Evolutionary conservation across 2,888 invertebrate species (phyloP), one percentile per base, ranked within the genome.

Genomic region (Sipunculus nudus): DNA sequence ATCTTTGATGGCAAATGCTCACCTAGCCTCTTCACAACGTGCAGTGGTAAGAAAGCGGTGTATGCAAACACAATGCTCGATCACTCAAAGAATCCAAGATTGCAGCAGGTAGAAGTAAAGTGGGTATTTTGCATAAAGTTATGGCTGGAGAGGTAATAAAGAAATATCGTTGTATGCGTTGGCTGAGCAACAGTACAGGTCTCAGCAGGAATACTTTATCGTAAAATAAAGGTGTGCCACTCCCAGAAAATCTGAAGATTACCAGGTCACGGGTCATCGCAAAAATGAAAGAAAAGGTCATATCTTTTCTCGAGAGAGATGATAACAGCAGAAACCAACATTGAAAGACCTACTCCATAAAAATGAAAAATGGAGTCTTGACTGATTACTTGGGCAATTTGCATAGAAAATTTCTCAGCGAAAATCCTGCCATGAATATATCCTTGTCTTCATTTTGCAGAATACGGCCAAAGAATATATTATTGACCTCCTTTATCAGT

Each of bases 361-460:
- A 65, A 41, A 53, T 59, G 28, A 57, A 48, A 19, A 60, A 43
- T 1, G 35, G 25, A 43, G 25, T 67, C 1, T 29, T 67, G 13
- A 61, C 61, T 43, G 67, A 64, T 47, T 64, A 55, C 23, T 50
- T 61, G 61, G 52, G 59, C 39, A 61, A 50, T 31, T 38, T 61
- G 4, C 67, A 64, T 41, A 8, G 40, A n/a, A 61, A 64, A 47
- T 61, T 61, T 40, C 25, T 28, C 10, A 41, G 63, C 10, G 61
- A 61, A 41, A n/a, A n/a, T n/a, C 13, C 46, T 1, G 28, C 41
- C 32, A 53, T 49, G 43, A 52, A 45, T 23, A 46, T 62, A 16
- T 65, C 62, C 26, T 32, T 19, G 1, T 40, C 59, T 28, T 47
- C 55, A 13, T 65, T 62, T 31, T 59, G 56, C 39, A 29, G 59